Conservation (phyloP, 2,888 invertebrate species). For the Metacarcinus magister region DNA sequence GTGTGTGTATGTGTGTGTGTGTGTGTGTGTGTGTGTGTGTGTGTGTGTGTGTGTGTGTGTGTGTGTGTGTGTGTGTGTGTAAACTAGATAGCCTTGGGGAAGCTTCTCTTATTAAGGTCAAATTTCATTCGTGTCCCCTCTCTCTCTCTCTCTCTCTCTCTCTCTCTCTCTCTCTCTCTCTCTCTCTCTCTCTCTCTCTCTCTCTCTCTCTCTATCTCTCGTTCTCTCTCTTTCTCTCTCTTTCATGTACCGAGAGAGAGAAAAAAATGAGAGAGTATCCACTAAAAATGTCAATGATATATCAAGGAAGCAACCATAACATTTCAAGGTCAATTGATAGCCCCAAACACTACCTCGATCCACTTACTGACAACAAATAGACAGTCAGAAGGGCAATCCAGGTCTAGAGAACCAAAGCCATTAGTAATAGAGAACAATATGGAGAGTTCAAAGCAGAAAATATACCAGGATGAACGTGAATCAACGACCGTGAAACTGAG, state of each 20-base stretch:
- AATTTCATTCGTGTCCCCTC: background rate
- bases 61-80: background rate
- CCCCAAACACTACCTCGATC: background rate
- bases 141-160: background rate
- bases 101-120: background rate
- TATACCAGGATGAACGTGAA: background rate
- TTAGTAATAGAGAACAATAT: background rate
- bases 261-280: background rate
- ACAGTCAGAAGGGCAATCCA: background rate
- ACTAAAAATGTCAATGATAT: background rate
- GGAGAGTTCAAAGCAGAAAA: background rate
- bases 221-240: too few relatives aligned
- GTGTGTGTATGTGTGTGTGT: background rate
- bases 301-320: background rate
- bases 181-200: too few relatives aligned
- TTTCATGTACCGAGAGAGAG: background rate
- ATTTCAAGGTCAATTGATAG: background rate
- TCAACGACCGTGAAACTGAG: background rate
- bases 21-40: constrained; percentile 21
- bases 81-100: background rate
- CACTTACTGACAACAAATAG: background rate
- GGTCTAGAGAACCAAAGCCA: background rate
- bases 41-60: background rate
- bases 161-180: constrained; percentile 27
- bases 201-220: too few relatives aligned